phyloP scores from a whole-genome alignment of 1,140 invertebrate species.

The Brachionus calyciflorus region DNA sequence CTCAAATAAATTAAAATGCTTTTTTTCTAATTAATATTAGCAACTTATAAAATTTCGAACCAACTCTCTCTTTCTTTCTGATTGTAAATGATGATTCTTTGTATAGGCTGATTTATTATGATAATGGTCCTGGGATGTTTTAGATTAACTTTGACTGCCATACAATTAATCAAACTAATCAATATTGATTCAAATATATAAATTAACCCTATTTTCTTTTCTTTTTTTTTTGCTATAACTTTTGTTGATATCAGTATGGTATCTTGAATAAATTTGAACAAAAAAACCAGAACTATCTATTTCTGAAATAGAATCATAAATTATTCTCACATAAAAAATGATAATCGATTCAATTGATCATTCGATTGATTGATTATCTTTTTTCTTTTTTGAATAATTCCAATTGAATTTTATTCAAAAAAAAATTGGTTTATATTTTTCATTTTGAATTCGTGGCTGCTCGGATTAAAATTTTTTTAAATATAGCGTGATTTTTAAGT shows the following conservation, averaged over 20 bases:
- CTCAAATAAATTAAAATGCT: neutral
- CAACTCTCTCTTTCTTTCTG: neutral
- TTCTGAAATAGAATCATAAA: conserved; percentile 19
- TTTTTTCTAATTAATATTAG: conserved; percentile 3
- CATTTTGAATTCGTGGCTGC: neutral
- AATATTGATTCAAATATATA: neutral
- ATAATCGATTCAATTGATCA: neutral
- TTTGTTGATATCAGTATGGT: no score
- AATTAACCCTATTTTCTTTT: neutral
- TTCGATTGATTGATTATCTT: conserved; percentile 33
- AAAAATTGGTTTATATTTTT: neutral
- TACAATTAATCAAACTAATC: conserved; percentile 11
- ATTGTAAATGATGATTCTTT: no score
- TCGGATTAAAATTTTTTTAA: no score
- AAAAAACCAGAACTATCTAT: neutral
- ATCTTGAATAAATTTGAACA: neutral
- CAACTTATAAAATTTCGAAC: neutral
- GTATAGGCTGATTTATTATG: conserved; percentile 24
- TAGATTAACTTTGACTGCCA: neutral
- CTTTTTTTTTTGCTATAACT: no score
- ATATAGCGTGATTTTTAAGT: conserved; percentile 2
- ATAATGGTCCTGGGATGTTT: neutral
- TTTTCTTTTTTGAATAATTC: neutral
- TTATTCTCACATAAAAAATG: conserved; percentile 35
- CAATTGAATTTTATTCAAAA: neutral